A percentile compares a stretch with the other conserved stretches of the same genome.
phyloP scores from a whole-genome alignment of 37 sponge, comb jelly and placozoan genomes.

The Mnemiopsis leidyi region DNA sequence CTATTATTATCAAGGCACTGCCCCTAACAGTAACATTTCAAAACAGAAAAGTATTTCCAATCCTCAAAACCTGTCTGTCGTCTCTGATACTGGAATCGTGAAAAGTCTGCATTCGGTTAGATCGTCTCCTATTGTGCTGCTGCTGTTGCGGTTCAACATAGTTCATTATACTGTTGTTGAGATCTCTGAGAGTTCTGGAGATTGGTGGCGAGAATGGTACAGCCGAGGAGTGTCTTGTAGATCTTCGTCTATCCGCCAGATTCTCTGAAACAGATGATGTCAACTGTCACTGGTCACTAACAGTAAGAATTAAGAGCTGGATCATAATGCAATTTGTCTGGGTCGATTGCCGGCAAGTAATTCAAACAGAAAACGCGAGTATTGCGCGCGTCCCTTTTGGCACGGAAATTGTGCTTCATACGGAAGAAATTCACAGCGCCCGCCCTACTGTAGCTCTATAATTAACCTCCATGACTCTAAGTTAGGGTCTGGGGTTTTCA shows the following conservation, averaged over 20 bases:
- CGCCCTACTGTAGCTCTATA: neutral
- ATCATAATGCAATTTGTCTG: neutral
- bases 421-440: neutral
- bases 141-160: neutral
- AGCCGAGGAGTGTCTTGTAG: neutral
- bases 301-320: too few relatives aligned
- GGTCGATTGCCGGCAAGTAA: neutral
- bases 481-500: too few relatives aligned
- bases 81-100: neutral
- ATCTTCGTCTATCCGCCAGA: neutral
- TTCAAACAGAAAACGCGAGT: neutral
- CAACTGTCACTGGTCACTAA: too few relatives aligned
- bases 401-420: neutral
- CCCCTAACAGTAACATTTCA: too few relatives aligned
- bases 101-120: neutral
- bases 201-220: neutral
- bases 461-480: too few relatives aligned
- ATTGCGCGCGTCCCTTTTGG: neutral
- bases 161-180: slow-evolving; percentile 19
- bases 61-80: neutral
- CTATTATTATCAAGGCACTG: too few relatives aligned
- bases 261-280: neutral
- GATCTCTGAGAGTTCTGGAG: slow-evolving; percentile 32
- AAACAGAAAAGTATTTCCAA: too few relatives aligned
- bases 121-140: neutral